Base-by-base conservation (phyloP, 2,797 vertebrate genomes). In the Paedocypris micromegethes region DNA sequence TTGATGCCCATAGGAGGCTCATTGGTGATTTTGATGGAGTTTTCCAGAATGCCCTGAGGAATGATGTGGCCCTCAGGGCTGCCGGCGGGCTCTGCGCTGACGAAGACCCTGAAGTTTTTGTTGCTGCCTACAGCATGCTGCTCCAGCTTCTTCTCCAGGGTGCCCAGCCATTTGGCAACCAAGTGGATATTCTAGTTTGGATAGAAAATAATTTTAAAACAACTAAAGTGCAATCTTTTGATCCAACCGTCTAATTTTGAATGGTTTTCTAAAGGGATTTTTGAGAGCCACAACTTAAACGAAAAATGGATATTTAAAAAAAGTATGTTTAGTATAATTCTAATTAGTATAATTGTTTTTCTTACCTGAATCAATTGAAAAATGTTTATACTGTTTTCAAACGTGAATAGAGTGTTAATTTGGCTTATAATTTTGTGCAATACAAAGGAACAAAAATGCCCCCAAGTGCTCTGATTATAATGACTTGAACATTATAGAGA, bases 11-110 rank as follows among this genome's bases (percentile, higher is more conserved):
- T 88, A 0, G 96, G 94, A 0, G 96, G 89, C 55, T 98, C 96
- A 0, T 87, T 98, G 80, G 93, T 98, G 86, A 98, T 90, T 81
- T 98, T 99, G 81, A 98, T 93, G 77, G 93, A 90, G 82, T 90
- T 94, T 73, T 97, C 91, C 69, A 98, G 88, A 82, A 98, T 96
- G 46, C 96, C 95, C 80, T 96, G 95, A 0, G 96, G 96, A 49
- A 98, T 92, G 85, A 92, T 81, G 83, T 97, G 95, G 4, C 90
- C 86, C 9, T 92, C 92, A 0, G 84, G 80, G 2, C 87, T 90
- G 2, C 91, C 88, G 0, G 95, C 91, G 0, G 96, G 92, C 84
- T 99, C 95, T 0, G 94, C 96, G 0, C 96, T 99, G 3, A 98
- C 78, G 79, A 99, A 98, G 69, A 96, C 88, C 0, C 92, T 85